Evolutionary conservation across 2,888 invertebrate species (phyloP).

Genomic region (Andrena minutula): DNA sequence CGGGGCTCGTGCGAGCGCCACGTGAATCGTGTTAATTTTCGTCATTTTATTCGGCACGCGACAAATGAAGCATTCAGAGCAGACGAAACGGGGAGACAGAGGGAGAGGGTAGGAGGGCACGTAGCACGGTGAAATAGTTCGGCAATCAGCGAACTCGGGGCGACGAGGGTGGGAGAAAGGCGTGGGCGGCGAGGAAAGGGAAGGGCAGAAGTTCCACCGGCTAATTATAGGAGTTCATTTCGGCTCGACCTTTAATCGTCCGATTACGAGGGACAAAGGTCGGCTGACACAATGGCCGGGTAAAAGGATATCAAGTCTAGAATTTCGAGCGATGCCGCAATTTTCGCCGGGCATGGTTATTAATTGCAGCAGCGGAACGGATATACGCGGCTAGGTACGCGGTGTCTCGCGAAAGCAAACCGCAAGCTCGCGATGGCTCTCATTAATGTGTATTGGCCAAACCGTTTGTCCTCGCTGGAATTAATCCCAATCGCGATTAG

Average conservation of each 20-base stretch:
- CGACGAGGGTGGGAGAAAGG: background rate
- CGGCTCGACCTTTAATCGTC: constrained; percentile 38
- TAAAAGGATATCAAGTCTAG: constrained; percentile 26
- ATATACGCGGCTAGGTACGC: background rate
- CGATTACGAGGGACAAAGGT: constrained; percentile 43
- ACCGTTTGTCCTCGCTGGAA: background rate
- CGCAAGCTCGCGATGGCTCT: constrained; percentile 12
- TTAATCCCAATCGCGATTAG: constrained; percentile 1
- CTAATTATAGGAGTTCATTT: constrained; percentile 45
- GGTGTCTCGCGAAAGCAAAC: constrained; percentile 16
- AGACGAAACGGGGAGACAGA: constrained; percentile 10
- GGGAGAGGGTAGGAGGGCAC: background rate
- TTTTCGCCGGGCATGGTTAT: constrained; percentile 8
- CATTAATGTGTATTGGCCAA: constrained; percentile 3
- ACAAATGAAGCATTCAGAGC: constrained; percentile 51
- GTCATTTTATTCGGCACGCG: constrained; percentile 34
- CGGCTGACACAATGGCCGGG: background rate
- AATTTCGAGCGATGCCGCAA: constrained; percentile 29
- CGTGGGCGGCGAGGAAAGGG: background rate
- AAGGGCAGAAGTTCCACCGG: constrained; percentile 22
- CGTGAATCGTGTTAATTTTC: constrained; percentile 48
- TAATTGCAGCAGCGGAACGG: constrained; percentile 11
- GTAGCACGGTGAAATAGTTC: constrained; percentile 31
- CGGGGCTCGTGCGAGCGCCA: background rate
- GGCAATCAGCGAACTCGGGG: constrained; percentile 26